Evolutionary conservation across 1,140 invertebrate genomes (phyloP).

Genomic region (Trigoniulus corallinus): DNA sequence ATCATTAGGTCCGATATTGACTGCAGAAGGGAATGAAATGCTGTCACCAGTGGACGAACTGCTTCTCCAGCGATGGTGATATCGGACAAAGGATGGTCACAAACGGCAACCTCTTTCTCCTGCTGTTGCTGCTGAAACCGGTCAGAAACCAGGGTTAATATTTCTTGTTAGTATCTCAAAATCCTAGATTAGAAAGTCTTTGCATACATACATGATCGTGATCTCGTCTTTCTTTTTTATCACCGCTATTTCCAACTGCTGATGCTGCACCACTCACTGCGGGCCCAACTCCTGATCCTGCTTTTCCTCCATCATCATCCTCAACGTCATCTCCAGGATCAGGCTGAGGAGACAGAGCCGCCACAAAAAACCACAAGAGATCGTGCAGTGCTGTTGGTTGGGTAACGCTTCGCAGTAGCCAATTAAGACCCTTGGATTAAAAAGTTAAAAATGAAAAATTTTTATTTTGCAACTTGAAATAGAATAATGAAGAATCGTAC

Average conservation of each 20-base stretch:
- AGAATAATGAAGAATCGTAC: slow-evolving; percentile 16
- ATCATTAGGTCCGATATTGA: slow-evolving; percentile 85
- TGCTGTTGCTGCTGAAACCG: slow-evolving; percentile 8
- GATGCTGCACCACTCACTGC: neutral
- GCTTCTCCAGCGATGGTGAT: slow-evolving; percentile 60
- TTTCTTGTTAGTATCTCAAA: slow-evolving; percentile 21
- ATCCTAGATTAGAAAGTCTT: slow-evolving; percentile 22
- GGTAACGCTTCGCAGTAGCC: slow-evolving; percentile 79
- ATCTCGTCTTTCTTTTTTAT: slow-evolving; percentile 23
- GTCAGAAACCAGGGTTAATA: too few relatives aligned
- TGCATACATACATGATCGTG: slow-evolving; percentile 12
- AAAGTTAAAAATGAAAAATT: slow-evolving; percentile 15
- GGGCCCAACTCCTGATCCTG: slow-evolving; percentile 11
- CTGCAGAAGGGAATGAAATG: slow-evolving; percentile 75
- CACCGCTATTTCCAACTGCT: too few relatives aligned
- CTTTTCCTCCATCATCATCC: slow-evolving; percentile 18
- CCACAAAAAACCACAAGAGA: slow-evolving; percentile 87
- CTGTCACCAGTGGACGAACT: slow-evolving; percentile 56
- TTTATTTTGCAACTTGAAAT: neutral
- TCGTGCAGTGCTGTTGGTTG: slow-evolving; percentile 81
- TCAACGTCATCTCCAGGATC: slow-evolving; percentile 23
- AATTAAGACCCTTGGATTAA: slow-evolving; percentile 91
- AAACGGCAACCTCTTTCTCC: slow-evolving; percentile 31
- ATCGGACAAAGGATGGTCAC: slow-evolving; percentile 65
- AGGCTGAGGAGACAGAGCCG: slow-evolving; percentile 37